A percentile compares a stretch with the other conserved stretches of the same genome.
These are phyloP conservation scores for Bombus confusus DNA, from an alignment of 1,140 invertebrate species.

Conservation along the genomic window DNA sequence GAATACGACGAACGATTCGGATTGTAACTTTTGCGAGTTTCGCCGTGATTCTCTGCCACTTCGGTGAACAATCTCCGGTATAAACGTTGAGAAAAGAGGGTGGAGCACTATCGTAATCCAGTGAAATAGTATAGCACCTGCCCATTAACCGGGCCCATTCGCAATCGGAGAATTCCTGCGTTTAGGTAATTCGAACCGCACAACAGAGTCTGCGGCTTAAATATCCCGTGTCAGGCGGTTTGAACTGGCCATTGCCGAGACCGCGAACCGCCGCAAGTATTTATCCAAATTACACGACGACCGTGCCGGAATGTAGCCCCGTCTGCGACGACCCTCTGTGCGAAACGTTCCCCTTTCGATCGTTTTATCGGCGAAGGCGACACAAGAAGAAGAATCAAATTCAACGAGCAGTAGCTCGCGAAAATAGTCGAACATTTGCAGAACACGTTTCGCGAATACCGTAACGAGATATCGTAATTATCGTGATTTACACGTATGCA, in stretches of 20 bases:
- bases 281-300: slow-evolving; percentile 51
- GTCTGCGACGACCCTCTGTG: slow-evolving; percentile 1
- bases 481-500: too few species aligned
- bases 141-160: slow-evolving; percentile 54
- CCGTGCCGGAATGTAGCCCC: slow-evolving; percentile 45
- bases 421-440: neutral
- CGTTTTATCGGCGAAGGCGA: slow-evolving; percentile 11
- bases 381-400: neutral
- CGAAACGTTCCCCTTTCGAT: slow-evolving; percentile 25
- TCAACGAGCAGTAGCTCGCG: neutral
- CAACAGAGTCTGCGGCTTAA: slow-evolving; percentile 53
- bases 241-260: slow-evolving; percentile 19
- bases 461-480: too few species aligned
- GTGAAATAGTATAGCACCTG: slow-evolving; percentile 34
- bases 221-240: slow-evolving; percentile 51
- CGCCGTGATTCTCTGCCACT: too few species aligned
- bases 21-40: neutral
- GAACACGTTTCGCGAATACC: too few species aligned
- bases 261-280: slow-evolving; percentile 48
- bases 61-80: too few species aligned
- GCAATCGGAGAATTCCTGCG: slow-evolving; percentile 54
- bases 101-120: neutral
- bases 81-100: neutral
- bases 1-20: neutral
- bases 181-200: slow-evolving; percentile 55